Evolutionary conservation across 2,797 vertebrate genomes (phyloP), one percentile per base, ranked within the genome.

Genomic region (Dendrocincla fuliginosa): DNA sequence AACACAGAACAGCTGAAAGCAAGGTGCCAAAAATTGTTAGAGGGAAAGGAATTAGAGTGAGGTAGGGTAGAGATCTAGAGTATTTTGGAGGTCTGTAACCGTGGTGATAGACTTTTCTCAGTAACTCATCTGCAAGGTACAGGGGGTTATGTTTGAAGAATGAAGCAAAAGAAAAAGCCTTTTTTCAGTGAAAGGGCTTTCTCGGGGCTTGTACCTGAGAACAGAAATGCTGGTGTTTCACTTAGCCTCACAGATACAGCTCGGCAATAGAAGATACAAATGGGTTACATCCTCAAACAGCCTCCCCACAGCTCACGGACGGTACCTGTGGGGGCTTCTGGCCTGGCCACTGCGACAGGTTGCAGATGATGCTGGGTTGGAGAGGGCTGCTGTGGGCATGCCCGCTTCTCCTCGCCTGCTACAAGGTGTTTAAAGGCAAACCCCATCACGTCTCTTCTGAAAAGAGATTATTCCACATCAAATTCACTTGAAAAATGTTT

Each of bases 51-150:
- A 63, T 56, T 27, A 13, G 42, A 27, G 27, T 49, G 33, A 77
- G 25, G 35, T 64, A 84, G 60, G 78, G 60, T 78, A 84, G 78
- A 60, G 46, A 55, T 49, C 86, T 74, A 82, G 82, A 93, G 73
- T 10, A 42, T 78, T 92, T 75, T 87, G 87, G 35, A 37, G 35
- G 53, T 63, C 69, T 95, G 75, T 56, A 49, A 33, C 28, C 35
- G 11, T 2, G 10, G 28, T 68, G 42, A 59, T 27, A 56, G 44
- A 17, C 33, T 56, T 35, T 20, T n/a, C 52, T 27, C 41, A 52
- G 32, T 52, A 77, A 35, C 5, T 59, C 6, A 14, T 60, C 86
- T 78, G 39, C 47, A 80, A 82, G 37, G 49, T 47, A 46, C 5
- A 70, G 63, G 78, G 11, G 16, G 81, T 33, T 41, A 52, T 44